Conservation (phyloP, 1,140 invertebrate genomes). For the Brachionus plicatilis region DNA sequence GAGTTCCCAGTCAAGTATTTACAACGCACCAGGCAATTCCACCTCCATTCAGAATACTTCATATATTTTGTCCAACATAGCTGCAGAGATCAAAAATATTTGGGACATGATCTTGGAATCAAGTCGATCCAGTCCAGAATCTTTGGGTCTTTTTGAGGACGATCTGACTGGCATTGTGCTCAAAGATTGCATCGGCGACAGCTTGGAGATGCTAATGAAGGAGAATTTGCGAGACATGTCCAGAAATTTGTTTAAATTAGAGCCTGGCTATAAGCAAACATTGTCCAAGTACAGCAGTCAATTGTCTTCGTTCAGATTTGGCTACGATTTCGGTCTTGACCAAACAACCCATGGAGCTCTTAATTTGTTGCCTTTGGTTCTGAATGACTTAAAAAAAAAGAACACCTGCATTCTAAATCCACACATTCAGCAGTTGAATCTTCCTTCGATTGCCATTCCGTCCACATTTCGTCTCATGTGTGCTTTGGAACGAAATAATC, state of each 20-base stretch:
- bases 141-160: slow-evolving; percentile 31
- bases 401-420: slow-evolving; percentile 1
- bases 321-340: slow-evolving; percentile 26
- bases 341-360: background rate
- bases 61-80: background rate
- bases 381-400: slow-evolving; percentile 28
- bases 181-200: background rate
- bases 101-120: slow-evolving; percentile 28
- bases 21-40: slow-evolving; percentile 11
- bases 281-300: background rate
- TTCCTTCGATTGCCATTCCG: background rate
- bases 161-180: background rate
- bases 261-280: background rate
- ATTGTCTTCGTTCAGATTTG: background rate
- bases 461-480: slow-evolving; percentile 33
- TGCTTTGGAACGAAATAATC: slow-evolving; percentile 19
- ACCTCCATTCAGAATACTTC: background rate
- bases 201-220: slow-evolving; percentile 2
- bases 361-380: slow-evolving; percentile 8
- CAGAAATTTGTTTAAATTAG: slow-evolving; percentile 36
- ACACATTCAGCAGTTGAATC: background rate
- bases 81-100: slow-evolving; percentile 21
- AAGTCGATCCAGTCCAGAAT: slow-evolving; percentile 2
- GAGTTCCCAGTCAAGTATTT: background rate
- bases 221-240: slow-evolving; percentile 18